Evolutionary conservation across 2,797 vertebrate species (phyloP), one percentile per base, ranked within the genome.

Genomic region (Pseudochromis fuscus): DNA sequence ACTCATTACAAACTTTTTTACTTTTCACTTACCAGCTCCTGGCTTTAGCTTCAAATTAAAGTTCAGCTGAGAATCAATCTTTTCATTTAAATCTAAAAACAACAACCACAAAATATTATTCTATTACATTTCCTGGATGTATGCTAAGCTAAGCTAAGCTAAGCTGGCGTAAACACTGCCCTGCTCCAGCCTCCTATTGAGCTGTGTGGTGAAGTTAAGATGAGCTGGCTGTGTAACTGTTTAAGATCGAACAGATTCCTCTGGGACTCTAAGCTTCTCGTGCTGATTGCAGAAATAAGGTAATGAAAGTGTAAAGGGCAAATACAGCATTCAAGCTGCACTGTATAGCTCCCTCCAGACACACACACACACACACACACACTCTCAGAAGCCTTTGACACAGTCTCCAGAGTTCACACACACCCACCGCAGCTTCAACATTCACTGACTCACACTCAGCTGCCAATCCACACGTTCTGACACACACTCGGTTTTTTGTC

Each of bases 401-500:
- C 71, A 63, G 35, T 58, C 76, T 42, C 37, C 65, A 55, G 66
- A 63, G 27, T 65, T 77, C 53, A 68, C 49, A 68, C 49, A 55
- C 76, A 61, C 59, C 38, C 67, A 18, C 33, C 16, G n/a, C 62
- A 51, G 63, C 57, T 18, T 56, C 59, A n/a, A 33, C 52, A 79
- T 53, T 51, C 66, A 65, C 30, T 24, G 64, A 56, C 66, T 58
- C 60, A 37, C 56, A 35, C 42, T 40, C 30, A 24, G 52, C 70
- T 15, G n/a, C 45, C 61, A 62, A 45, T 65, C 58, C 68, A 44
- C 77, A 75, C 49, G 15, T 58, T 45, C 65, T 16, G 8, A 31
- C 67, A 31, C 81, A 77, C 71, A 79, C 76, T 48, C 21, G 1
- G 24, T 8, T 67, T 79, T 81, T 85, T 80, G 79, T 87, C 59